Percentiles rank a stretch among this genome's conserved stretches.
Evolutionary conservation across 1,140 invertebrate genomes (phyloP).

Genomic region (Sitophilus oryzae): DNA sequence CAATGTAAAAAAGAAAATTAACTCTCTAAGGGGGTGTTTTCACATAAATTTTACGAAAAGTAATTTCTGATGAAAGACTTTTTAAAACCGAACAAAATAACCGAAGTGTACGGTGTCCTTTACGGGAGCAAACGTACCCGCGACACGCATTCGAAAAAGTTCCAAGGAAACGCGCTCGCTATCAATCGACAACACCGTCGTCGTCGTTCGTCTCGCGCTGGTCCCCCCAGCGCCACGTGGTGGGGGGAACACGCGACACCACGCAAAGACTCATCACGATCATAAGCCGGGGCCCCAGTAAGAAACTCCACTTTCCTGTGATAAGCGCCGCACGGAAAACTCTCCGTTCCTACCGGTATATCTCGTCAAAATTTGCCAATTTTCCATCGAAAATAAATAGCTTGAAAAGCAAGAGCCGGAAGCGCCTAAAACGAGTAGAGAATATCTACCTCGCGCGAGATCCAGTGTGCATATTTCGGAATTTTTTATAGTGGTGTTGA

Average conservation of each 20-base stretch:
- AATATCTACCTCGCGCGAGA: background rate
- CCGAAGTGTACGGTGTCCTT: too few species aligned
- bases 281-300: slow-evolving; percentile 15
- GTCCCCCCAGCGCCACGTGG: slow-evolving; percentile 4
- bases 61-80: too few species aligned
- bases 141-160: background rate
- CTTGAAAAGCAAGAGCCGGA: too few species aligned
- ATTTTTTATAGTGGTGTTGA: slow-evolving; percentile 73
- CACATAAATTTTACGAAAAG: too few species aligned
- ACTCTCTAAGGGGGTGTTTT: too few species aligned
- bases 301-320: slow-evolving; percentile 16
- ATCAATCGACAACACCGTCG: slow-evolving; percentile 9
- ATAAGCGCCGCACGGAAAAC: slow-evolving; percentile 5
- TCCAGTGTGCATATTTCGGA: slow-evolving; percentile 3
- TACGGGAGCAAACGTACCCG: background rate
- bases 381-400: too few species aligned
- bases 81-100: too few species aligned
- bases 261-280: slow-evolving; percentile 23
- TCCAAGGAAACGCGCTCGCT: background rate
- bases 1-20: too few species aligned
- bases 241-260: slow-evolving; percentile 25
- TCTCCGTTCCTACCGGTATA: slow-evolving; percentile 2
- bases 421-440: background rate
- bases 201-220: background rate
- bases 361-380: background rate